Conservation (phyloP, 1,140 invertebrate species). For the Chelonus insularis region DNA sequence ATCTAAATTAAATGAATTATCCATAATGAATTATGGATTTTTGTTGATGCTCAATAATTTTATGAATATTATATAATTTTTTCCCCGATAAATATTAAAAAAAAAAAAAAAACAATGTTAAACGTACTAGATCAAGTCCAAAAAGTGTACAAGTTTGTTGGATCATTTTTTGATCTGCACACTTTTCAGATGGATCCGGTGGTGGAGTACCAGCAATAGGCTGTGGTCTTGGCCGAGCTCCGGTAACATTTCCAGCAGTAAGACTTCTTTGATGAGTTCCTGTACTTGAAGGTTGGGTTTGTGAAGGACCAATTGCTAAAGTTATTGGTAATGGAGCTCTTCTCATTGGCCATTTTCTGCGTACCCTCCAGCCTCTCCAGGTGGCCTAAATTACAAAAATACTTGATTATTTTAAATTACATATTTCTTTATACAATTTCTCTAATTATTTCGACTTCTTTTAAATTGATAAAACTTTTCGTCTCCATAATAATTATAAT, state of each 20-base stretch:
- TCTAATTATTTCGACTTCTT: background rate
- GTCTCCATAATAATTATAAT: too few relatives aligned
- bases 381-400: conserved; percentile 68
- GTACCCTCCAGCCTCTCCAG: conserved; percentile 78
- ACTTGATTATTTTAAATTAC: background rate
- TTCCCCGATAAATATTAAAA: too few relatives aligned
- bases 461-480: too few relatives aligned
- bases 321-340: conserved; percentile 51
- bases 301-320: conserved; percentile 37
- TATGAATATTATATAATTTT: too few relatives aligned
- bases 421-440: background rate
- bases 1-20: too few relatives aligned
- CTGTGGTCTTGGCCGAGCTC: conserved; percentile 76
- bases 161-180: conserved; percentile 81
- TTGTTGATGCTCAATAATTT: too few relatives aligned
- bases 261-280: conserved; percentile 47
- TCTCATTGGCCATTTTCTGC: conserved; percentile 71
- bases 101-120: conserved; percentile 41
- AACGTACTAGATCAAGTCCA: conserved; percentile 85
- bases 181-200: conserved; percentile 74
- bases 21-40: too few relatives aligned
- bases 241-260: conserved; percentile 48
- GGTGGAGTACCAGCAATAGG: conserved; percentile 86
- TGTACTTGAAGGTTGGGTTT: conserved; percentile 34
- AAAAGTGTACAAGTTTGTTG: conserved; percentile 88